Evolutionary conservation across 2,113 vertebrate species (phyloP), one percentile per base, ranked within the genome.

Genomic region (Arizona elegans): DNA sequence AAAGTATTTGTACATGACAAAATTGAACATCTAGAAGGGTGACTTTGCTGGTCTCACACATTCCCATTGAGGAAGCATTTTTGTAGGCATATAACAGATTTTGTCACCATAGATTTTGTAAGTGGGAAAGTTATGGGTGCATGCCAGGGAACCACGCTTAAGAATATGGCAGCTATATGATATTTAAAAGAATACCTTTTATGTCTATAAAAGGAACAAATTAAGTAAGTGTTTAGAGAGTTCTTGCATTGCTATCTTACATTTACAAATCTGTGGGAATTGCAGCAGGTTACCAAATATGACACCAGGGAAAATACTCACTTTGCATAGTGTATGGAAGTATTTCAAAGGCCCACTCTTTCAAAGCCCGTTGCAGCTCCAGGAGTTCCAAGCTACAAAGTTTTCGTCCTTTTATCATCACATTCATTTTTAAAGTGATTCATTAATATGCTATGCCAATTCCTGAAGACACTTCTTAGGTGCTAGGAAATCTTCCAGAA

Each of bases 381-480:
- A 58, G n/a, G 54, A 50, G 29, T 10, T 91, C 2, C 58, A 12
- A 59, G 65, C 91, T 87, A 91, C 23, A 23, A 88, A 8, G 62
- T 5, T 87, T 13, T 58, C 21, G 24, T 10, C 3, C 12, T 23
- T 93, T 94, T 62, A 1, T 87, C 93, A 13, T 87, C 1, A 8
- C 10, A 10, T 93, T 94, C 38, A 81, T 91, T 29, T 81, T 92
- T 1, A 3, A 86, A 95, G 94, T 87, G 92, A 86, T 85, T 93
- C 90, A 91, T 92, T 29, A 91, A 52, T 93, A 94, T 56, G 33
- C 81, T 95, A 95, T 58, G 38, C 12, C 93, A 95, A 94, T 94
- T 95, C 94, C 0, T 91, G 88, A 94, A 55, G 58, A 93, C 81
- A 95, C 55, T 87, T 92, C 55, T 81, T 92, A 94, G 59, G 87